These are phyloP conservation scores for Stenotaenia linearis DNA, from an alignment of 2,888 invertebrate species.

Conservation along the genomic window DNA sequence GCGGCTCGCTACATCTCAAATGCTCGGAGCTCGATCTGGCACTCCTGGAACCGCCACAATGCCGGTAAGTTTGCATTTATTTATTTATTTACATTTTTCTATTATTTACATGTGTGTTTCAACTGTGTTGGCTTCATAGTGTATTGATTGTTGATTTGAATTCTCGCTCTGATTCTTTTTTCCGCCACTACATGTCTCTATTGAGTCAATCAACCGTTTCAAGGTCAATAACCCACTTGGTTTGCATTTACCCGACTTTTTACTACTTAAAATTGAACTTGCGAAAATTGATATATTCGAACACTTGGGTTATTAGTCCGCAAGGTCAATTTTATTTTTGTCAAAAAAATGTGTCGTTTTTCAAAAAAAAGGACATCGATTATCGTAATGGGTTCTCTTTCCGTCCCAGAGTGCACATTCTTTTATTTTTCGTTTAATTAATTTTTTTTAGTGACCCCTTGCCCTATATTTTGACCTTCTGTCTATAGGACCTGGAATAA, in stretches of 20 bases:
- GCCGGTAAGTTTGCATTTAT: slow-evolving; percentile 26
- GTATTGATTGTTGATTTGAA: background rate
- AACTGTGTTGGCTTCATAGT: background rate
- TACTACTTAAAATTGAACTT: too few relatives aligned
- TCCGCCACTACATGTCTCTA: background rate
- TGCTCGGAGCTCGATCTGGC: slow-evolving; percentile 72
- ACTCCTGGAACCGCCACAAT: slow-evolving; percentile 64
- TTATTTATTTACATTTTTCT: background rate
- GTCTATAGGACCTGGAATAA: background rate
- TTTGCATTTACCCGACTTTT: background rate
- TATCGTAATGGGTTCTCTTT: too few relatives aligned
- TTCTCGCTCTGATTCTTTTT: background rate
- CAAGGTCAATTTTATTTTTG: background rate
- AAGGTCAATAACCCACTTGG: background rate
- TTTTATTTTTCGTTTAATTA: too few relatives aligned
- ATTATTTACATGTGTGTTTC: background rate
- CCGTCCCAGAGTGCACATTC: background rate
- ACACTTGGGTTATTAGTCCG: background rate
- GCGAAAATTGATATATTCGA: background rate
- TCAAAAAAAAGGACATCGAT: too few relatives aligned
- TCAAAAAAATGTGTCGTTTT: background rate
- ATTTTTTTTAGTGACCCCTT: background rate
- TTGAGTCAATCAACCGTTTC: slow-evolving; percentile 10
- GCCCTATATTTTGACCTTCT: background rate
- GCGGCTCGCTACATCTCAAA: slow-evolving; percentile 54